phyloP scores from a whole-genome alignment of 1,140 invertebrate genomes.

The Brachionus plicatilis region DNA sequence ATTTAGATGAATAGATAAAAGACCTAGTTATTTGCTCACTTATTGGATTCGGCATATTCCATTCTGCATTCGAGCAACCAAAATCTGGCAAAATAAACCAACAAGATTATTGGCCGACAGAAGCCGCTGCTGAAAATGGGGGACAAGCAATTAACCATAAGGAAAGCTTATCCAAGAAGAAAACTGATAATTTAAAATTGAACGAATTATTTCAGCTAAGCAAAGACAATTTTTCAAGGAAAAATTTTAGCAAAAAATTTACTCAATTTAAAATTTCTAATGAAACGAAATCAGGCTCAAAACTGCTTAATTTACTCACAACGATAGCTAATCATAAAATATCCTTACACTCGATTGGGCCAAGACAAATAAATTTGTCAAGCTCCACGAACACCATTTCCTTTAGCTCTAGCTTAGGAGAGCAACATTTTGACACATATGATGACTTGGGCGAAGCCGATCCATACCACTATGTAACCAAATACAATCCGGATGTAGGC shows the following conservation, averaged over 20 bases:
- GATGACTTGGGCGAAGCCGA: background rate
- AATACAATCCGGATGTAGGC: slow-evolving; percentile 12
- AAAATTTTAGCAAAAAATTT: background rate
- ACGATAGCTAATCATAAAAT: background rate
- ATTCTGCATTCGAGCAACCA: background rate
- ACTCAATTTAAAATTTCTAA: background rate
- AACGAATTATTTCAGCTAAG: background rate
- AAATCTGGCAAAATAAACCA: background rate
- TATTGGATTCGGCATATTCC: background rate
- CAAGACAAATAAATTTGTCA: background rate
- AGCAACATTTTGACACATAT: background rate
- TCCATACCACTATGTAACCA: background rate
- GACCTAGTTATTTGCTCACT: background rate
- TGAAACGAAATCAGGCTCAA: background rate
- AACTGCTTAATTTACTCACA: background rate
- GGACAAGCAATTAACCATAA: background rate
- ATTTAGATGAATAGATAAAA: background rate
- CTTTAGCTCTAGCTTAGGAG: background rate
- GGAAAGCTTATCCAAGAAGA: background rate
- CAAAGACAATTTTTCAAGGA: background rate
- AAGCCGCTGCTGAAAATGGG: slow-evolving; percentile 13
- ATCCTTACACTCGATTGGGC: background rate
- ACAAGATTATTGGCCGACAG: background rate
- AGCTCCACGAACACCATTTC: background rate
- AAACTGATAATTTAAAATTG: slow-evolving; percentile 5